Evolutionary conservation across 2,113 vertebrate species (phyloP).

Genomic region (Euleptes europaea): DNA sequence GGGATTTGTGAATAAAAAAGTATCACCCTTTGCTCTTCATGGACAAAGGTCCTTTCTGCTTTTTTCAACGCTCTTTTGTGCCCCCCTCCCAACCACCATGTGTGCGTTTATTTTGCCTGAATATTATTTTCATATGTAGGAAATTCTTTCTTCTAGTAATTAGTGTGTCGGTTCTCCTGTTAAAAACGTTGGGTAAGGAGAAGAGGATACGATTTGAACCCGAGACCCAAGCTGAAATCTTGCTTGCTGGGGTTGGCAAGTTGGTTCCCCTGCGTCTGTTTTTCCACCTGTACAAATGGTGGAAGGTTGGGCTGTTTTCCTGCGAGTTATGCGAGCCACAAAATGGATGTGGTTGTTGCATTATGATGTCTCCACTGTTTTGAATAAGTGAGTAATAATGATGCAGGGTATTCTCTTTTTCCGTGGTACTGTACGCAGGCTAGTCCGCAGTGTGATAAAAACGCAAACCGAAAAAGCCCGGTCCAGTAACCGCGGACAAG

Average conservation of each 20-base stretch:
- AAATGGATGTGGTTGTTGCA: neutral
- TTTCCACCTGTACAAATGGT: neutral
- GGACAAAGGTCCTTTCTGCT: neutral
- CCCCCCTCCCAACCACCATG: neutral
- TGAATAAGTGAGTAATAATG: too few species aligned
- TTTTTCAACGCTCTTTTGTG: too few species aligned
- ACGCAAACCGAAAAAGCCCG: too few species aligned
- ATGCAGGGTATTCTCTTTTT: too few species aligned
- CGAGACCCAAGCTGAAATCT: neutral
- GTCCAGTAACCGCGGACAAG: neutral
- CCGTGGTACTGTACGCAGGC: neutral
- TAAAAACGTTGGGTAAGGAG: too few species aligned
- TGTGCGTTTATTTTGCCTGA: neutral
- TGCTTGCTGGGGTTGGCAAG: too few species aligned
- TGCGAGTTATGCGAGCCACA: neutral
- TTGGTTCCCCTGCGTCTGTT: rapidly evolving
- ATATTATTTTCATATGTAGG: too few species aligned
- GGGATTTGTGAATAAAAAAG: too few species aligned
- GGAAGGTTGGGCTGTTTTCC: neutral
- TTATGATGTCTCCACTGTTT: too few species aligned
- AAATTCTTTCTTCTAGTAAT: too few species aligned
- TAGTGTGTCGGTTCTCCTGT: neutral
- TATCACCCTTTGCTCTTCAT: too few species aligned
- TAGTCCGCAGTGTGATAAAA: too few species aligned
- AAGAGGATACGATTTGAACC: neutral